Conservation (phyloP, 2,888 invertebrate species). For the Ypsolopha scabrella region DNA sequence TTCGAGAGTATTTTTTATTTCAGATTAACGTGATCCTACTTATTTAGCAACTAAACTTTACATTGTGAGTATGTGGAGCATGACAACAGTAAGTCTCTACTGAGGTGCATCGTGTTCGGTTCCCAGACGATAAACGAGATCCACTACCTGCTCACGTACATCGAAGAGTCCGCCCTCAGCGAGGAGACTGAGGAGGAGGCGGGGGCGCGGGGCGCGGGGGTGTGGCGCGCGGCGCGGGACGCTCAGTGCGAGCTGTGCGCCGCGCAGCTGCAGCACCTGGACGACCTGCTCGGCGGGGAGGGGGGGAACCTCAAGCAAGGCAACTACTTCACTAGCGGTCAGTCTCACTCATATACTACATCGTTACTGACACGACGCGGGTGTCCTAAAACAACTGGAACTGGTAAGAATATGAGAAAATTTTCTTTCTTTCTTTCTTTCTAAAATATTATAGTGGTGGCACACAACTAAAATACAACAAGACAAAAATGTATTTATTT, state of each 20-base stretch:
- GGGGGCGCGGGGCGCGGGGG: conserved; percentile 28
- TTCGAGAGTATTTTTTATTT: no score
- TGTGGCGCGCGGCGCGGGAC: conserved; percentile 42
- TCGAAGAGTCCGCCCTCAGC: conserved; percentile 28
- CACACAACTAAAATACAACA: no score
- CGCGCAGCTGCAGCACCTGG: conserved; percentile 66
- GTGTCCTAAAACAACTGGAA: no score
- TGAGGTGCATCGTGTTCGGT: no score
- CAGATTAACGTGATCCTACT: no score
- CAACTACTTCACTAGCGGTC: conserved; percentile 46
- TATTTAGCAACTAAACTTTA: no score
- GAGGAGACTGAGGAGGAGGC: background rate
- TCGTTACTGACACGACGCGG: conserved; percentile 4
- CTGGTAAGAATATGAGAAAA: no score
- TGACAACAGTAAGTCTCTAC: no score
- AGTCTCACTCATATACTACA: conserved; percentile 1
- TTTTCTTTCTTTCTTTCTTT: no score
- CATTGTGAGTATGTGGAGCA: no score
- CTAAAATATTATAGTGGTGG: no score
- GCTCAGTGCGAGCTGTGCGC: conserved; percentile 66
- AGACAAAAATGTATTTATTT: no score
- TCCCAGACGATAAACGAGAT: conserved; percentile 64
- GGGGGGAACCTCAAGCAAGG: conserved; percentile 24
- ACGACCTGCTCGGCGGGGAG: conserved; percentile 32
- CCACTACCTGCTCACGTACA: conserved; percentile 68